phyloP scores from a whole-genome alignment of 2,888 invertebrate genomes.

The Nematopogon swammerdamellus region DNA sequence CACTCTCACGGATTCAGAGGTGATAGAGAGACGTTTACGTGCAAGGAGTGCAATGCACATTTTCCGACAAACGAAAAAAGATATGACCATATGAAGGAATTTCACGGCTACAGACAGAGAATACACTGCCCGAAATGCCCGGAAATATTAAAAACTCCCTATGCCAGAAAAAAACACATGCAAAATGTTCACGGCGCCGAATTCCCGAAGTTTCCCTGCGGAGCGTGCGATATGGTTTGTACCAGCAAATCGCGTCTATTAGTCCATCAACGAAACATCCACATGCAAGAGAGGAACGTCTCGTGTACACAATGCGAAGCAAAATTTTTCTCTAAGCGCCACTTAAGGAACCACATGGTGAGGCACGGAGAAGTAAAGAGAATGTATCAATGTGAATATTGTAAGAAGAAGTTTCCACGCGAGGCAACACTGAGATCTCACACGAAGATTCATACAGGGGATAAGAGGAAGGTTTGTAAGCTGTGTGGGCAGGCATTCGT shows the following conservation, averaged over 20 bases:
- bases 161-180: too few relatives aligned
- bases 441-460: constrained; percentile 21
- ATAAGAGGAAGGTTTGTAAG: constrained; percentile 19
- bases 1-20: too few relatives aligned
- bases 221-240: neutral
- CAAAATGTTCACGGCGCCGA: too few relatives aligned
- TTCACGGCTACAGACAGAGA: too few relatives aligned
- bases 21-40: too few relatives aligned
- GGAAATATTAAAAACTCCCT: too few relatives aligned
- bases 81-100: too few relatives aligned
- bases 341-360: constrained; percentile 19
- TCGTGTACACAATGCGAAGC: constrained; percentile 49
- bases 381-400: constrained; percentile 20
- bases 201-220: neutral
- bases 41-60: too few relatives aligned
- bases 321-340: constrained; percentile 20
- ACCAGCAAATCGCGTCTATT: neutral
- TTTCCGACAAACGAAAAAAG: too few relatives aligned
- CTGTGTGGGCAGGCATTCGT: constrained; percentile 26
- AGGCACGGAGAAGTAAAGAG: constrained; percentile 20
- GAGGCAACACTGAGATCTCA: constrained; percentile 18
- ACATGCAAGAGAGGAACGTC: constrained; percentile 45
- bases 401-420: constrained; percentile 23
- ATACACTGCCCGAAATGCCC: too few relatives aligned
- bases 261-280: constrained; percentile 19